Evolutionary conservation across 2,113 vertebrate species (phyloP).

Genomic region (Calypte anna): DNA sequence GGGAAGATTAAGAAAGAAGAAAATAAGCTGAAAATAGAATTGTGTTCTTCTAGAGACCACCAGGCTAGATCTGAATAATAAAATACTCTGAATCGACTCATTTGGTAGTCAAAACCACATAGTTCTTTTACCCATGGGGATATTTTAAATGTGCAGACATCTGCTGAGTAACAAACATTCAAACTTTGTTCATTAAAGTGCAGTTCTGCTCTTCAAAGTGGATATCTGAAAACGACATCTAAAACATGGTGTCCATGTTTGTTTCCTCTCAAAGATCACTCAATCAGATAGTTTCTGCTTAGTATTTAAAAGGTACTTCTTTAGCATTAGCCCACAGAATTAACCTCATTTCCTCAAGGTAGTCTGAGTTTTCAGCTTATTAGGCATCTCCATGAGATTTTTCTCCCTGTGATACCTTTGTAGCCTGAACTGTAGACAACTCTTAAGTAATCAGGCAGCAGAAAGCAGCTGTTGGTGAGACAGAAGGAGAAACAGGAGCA

Average conservation of each 20-base stretch:
- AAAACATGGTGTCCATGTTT: background rate
- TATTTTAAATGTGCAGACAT: background rate
- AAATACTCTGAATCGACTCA: background rate
- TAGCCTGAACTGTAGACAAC: background rate
- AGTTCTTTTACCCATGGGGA: conserved; percentile 7
- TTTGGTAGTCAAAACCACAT: background rate
- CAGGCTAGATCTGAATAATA: conserved; percentile 11
- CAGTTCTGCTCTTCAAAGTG: background rate
- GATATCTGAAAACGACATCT: background rate
- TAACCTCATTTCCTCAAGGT: background rate
- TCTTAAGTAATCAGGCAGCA: background rate
- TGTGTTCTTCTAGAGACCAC: background rate
- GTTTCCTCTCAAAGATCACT: background rate
- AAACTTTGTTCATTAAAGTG: background rate
- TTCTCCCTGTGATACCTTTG: background rate
- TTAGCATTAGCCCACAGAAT: background rate
- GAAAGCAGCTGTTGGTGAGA: background rate
- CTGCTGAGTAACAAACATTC: background rate
- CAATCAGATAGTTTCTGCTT: background rate
- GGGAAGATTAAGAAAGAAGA: background rate
- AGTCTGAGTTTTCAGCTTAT: background rate
- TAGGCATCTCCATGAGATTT: background rate
- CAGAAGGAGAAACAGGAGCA: background rate
- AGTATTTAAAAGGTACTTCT: background rate
- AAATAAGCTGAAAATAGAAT: conserved; percentile 19